These are phyloP conservation scores for Anthoscopus minutus DNA, from an alignment of 2,113 vertebrate species.

Conservation along the genomic window DNA sequence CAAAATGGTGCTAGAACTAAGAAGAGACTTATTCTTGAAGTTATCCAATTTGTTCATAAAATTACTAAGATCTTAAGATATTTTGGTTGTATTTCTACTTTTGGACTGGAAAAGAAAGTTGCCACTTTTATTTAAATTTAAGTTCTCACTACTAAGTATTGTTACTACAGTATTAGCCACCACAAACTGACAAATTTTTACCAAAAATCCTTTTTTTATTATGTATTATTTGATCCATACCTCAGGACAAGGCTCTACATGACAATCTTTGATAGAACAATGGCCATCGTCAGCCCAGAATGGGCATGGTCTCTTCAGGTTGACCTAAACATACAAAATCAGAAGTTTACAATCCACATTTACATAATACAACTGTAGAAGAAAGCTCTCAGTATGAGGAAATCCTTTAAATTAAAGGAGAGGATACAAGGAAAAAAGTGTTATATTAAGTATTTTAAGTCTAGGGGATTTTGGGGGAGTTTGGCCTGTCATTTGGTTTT, in stretches of 20 bases:
- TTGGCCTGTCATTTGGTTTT: not conserved
- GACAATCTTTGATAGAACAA: conserved; percentile 95
- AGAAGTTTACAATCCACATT: not conserved
- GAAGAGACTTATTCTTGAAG: not conserved
- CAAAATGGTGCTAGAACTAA: not conserved
- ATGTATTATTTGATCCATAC: conserved; percentile 66
- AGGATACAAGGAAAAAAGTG: not conserved
- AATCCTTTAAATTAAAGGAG: not conserved
- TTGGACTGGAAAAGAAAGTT: not conserved
- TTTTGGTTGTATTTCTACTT: not conserved
- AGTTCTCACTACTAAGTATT: not conserved
- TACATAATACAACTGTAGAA: not conserved
- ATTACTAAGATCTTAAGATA: not conserved
- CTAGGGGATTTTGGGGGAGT: too few species aligned
- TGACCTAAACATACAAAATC: conserved; percentile 75
- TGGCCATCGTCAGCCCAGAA: conserved; percentile 95
- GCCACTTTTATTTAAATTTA: not conserved
- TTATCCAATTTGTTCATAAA: not conserved
- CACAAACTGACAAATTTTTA: not conserved
- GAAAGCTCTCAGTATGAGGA: not conserved
- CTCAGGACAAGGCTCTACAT: conserved; percentile 95
- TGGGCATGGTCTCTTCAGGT: conserved; percentile 91
- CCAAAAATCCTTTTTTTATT: not conserved
- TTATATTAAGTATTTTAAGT: not conserved
- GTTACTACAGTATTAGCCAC: not conserved